Base-by-base conservation (phyloP, 2,113 vertebrate genomes). In the Aspiorhynchus laticeps region DNA sequence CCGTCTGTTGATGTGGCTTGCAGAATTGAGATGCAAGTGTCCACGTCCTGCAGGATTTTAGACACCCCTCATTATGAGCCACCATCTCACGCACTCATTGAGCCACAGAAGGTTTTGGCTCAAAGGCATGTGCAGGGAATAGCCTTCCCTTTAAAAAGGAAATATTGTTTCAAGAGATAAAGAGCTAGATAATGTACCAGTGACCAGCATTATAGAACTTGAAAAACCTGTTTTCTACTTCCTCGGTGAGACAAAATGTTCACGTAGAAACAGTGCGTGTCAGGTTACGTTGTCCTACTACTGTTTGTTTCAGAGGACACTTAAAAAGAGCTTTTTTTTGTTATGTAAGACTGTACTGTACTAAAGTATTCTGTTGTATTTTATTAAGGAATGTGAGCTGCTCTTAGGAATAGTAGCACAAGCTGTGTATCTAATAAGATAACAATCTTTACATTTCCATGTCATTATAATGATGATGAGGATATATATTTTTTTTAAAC, bases 201-300 rank as follows among this genome's bases (percentile, higher is more conserved):
- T 85, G 85, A 87, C 86, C 43, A 81, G 85, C 38, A 86, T 86
- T 86, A 85, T 90, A 88, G 90, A 92, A 93, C 91, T 90, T 83
- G 93, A 91, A 90, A 90, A 92, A 94, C 94, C 93, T 90, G 94
- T 95, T 95, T 90, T 92, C 90, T 90, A 92, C 91, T 94, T 93
- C 90, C 92, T 85, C 73, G 78, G 14, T 53, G 86, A 80, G 81
- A 84, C 81, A 86, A 74, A 56, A 76, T 43, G 43, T 31, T 82
- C 28, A 48, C 7, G n/a, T 84, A 83, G 86, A 85, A 83, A 90
- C 83, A 81, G 21, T 56, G 15, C 21, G 85, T 51, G 53, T 88
- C 89, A 61, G 36, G 80, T 89, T 89, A 79, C 36, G 24, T 24
- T 79, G 61, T 67, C 83, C 74, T 41, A 38, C 28, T 14, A 11